Evolutionary conservation across 30 jellyfish, hydroid and myxozoan genomes (phyloP).

Genomic region (Chrysaora quinquecirrha): DNA sequence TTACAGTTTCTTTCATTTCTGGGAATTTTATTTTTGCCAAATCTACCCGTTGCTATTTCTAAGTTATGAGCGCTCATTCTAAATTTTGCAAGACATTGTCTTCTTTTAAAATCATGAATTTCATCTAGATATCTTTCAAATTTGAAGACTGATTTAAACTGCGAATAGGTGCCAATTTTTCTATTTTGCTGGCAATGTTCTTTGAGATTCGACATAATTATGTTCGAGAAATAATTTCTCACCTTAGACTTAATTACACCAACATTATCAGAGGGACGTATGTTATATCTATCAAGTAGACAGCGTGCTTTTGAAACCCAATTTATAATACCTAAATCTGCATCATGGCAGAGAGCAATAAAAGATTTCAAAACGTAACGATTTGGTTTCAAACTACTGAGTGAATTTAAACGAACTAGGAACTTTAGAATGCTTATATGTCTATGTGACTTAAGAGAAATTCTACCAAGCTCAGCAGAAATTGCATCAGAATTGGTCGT

Average conservation of each 20-base stretch:
- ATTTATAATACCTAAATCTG: background rate
- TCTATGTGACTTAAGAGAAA: conserved; percentile 7
- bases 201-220: background rate
- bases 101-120: conserved; percentile 2
- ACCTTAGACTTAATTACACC: conserved; percentile 3
- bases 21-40: background rate
- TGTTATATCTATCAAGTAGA: background rate
- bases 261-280: background rate
- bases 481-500: conserved; percentile 7
- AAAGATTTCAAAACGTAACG: conserved; percentile 10
- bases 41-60: background rate
- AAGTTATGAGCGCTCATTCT: conserved; percentile 26
- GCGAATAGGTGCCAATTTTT: conserved; percentile 8
- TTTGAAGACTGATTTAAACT: conserved; percentile 14
- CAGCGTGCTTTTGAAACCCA: conserved; percentile 18
- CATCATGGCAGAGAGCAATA: conserved; percentile 2
- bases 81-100: conserved; percentile 13
- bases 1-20: background rate
- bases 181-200: background rate
- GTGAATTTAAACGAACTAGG: background rate
- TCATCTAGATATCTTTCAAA: conserved; percentile 5
- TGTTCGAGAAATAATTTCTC: conserved; percentile 1
- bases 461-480: conserved; percentile 22
- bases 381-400: conserved; percentile 1
- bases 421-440: conserved; percentile 5